A percentile compares a stretch with the other conserved stretches of the same genome.
phyloP scores from a whole-genome alignment of 2,113 vertebrate genomes.

The Mixornis gularis region DNA sequence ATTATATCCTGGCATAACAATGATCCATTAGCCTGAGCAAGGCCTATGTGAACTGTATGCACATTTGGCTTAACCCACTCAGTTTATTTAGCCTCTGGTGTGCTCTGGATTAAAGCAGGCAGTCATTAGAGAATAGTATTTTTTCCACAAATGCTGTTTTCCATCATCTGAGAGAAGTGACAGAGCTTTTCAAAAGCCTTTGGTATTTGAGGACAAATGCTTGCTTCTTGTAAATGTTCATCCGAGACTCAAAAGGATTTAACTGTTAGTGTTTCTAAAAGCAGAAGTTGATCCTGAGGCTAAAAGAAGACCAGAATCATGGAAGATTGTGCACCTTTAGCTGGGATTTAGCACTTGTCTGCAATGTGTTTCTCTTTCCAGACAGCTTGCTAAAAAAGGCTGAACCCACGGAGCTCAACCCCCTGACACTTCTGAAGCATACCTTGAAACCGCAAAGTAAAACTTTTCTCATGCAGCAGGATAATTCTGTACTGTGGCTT shows the following conservation, averaged over 20 bases:
- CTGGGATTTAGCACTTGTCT: neutral
- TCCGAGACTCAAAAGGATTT: neutral
- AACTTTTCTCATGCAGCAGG: neutral
- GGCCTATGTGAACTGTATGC: conserved; percentile 41
- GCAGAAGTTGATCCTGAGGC: neutral
- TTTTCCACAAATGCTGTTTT: conserved; percentile 38
- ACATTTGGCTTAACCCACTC: conserved; percentile 38
- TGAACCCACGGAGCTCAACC: neutral
- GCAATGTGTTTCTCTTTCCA: neutral
- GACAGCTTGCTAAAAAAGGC: neutral
- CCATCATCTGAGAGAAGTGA: conserved; percentile 20
- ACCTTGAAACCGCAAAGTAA: neutral
- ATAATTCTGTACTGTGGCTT: neutral
- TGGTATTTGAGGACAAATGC: conserved; percentile 5
- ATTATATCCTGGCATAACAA: conserved; percentile 53
- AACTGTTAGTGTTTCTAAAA: conserved; percentile 1
- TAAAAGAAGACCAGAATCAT: neutral
- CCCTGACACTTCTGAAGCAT: neutral
- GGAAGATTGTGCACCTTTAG: neutral
- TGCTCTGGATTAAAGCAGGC: conserved; percentile 41
- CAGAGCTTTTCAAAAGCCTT: conserved; percentile 38
- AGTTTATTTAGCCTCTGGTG: conserved; percentile 58
- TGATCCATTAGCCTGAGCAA: conserved; percentile 51
- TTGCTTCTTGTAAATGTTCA: conserved; percentile 6
- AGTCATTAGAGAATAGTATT: conserved; percentile 45